A percentile compares a stretch with the other conserved stretches of the same genome.
These are phyloP conservation scores for Meloidogyne floridensis DNA, from an alignment of 1,140 invertebrate genomes.

Conservation along the genomic window DNA sequence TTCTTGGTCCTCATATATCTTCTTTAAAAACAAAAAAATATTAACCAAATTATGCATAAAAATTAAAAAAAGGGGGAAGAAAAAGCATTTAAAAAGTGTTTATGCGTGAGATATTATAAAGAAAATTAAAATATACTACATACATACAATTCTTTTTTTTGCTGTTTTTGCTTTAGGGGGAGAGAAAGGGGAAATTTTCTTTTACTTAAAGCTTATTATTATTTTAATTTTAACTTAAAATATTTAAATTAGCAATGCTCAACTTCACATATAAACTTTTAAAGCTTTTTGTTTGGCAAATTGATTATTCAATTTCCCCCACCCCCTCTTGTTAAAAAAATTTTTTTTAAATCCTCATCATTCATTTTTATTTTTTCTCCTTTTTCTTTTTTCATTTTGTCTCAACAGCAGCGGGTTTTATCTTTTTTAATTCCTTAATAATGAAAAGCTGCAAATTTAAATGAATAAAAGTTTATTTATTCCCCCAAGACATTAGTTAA, in stretches of 20 bases:
- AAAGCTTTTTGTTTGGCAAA: background rate
- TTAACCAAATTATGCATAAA: constrained; percentile 1
- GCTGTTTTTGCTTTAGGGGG: background rate
- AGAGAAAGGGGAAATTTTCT: background rate
- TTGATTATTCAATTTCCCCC: background rate
- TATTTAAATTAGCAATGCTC: background rate
- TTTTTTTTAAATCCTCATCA: background rate
- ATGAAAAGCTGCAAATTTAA: background rate
- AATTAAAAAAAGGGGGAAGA: background rate
- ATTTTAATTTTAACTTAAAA: background rate
- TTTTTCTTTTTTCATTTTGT: background rate
- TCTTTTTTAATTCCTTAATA: background rate
- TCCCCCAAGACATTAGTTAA: too few relatives aligned
- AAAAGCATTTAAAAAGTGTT: background rate
- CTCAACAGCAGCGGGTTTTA: background rate
- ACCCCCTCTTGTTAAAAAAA: too few relatives aligned
- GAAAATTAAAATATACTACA: background rate
- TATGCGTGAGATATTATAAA: background rate
- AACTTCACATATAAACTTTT: background rate
- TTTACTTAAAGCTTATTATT: background rate
- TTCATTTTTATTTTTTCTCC: background rate
- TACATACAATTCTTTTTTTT: background rate
- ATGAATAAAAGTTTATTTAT: too few relatives aligned
- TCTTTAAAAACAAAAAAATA: background rate
- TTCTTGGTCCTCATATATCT: background rate